Evolutionary conservation across 2,797 vertebrate genomes (phyloP).

Genomic region (Melopsittacus undulatus): DNA sequence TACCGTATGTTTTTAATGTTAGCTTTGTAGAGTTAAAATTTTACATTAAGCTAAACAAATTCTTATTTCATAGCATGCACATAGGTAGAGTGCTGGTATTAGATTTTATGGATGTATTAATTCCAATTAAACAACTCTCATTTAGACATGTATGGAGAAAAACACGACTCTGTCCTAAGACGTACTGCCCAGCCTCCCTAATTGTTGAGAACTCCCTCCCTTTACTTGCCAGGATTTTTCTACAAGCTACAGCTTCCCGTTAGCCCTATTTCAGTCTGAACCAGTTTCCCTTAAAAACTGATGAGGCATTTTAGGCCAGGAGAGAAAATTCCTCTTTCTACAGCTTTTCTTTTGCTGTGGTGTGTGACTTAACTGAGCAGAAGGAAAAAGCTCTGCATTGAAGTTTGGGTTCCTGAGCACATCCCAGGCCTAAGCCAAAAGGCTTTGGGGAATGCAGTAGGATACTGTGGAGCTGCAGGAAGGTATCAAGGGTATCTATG

Average conservation of each 20-base stretch:
- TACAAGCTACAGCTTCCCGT: neutral
- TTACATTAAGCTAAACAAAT: neutral
- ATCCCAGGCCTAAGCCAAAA: neutral
- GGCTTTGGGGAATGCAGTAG: neutral
- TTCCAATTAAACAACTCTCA: neutral
- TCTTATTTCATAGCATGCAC: neutral
- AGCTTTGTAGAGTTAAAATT: neutral
- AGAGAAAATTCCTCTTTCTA: neutral
- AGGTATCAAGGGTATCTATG: neutral
- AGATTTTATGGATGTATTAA: neutral
- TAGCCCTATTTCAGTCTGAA: neutral
- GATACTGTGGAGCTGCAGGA: neutral
- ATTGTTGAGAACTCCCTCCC: neutral
- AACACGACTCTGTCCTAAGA: neutral
- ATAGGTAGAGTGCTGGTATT: neutral
- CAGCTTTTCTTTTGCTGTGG: neutral
- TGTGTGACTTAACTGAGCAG: neutral
- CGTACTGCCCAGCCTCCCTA: neutral
- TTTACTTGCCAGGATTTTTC: neutral
- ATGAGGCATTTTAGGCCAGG: neutral
- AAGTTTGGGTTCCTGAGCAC: neutral
- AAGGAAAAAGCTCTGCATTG: neutral
- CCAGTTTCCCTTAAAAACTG: neutral
- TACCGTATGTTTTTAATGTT: neutral
- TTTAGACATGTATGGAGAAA: accelerated